Evolutionary conservation across 1,140 invertebrate species (phyloP), one percentile per base, ranked within the genome.

Genomic region (Polypedilum pembai): DNA sequence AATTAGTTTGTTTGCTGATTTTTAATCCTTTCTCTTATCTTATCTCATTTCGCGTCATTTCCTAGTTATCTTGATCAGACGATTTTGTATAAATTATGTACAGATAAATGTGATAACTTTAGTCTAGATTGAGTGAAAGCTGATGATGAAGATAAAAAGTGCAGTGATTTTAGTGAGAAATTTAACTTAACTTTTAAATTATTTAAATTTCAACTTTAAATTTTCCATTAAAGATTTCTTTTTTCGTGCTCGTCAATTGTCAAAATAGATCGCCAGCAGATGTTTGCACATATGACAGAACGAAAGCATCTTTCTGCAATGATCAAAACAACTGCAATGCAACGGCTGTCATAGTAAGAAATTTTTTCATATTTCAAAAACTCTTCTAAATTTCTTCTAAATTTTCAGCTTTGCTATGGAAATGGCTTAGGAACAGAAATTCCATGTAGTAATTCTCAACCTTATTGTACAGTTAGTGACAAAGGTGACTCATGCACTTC

Each of bases 1-100:
- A 56, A 56, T 56, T 56, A 12, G 10, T 56, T 56, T 56, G 3
- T n/a, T 56, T 56, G 45, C 12, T 12, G 12, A 56, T n/a, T 56
- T 56, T 56, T 56, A 56, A 56, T 56, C 45, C 45, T 56, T 56
- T 56, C 8, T 45, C 45, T 56, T 56, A 56, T 56, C 45, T 56
- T 56, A 56, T 56, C n/a, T 56, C 12, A 56, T n/a, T 56, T 56
- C 45, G 45, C 45, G n/a, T 56, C 12, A 56, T 56, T 56, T 56
- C 45, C 8, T 56, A n/a, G n/a, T 56, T 56, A 12, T 56, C 45
- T 56, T n/a, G 15, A n/a, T 56, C 12, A 56, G 45, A 56, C 15
- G 12, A 56, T 56, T 56, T 56, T n/a, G 45, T 56, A 56, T 56
- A 56, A 56, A 56, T 56, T 56, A 56, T 56, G 12, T 12, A 56